Base-by-base conservation (phyloP, 2,113 vertebrate species). In the Megalops atlanticus region DNA sequence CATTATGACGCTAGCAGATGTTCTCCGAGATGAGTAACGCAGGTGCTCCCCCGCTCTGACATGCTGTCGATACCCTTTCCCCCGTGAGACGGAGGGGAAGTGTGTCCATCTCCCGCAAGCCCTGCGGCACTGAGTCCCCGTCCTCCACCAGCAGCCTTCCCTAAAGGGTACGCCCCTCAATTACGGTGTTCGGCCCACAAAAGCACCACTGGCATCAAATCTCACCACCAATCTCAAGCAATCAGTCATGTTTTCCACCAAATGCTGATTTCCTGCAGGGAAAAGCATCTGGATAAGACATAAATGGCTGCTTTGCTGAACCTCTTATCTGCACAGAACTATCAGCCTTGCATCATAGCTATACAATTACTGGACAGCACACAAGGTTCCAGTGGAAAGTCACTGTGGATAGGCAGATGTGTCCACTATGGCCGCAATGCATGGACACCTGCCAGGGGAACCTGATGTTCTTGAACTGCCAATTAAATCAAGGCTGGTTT, bases 1-100 rank as follows among this genome's bases (percentile, higher is more conserved):
- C 24, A 24, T 64, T 64, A 64, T 64, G 58, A 64, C 24, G n/a
- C 58, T 31, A 64, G 58, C 58, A 64, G 58, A 64, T 64, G 58
- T 64, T 64, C 58, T 24, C 7, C 24, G 58, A 31, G n/a, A 64
- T 27, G 49, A 18, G 21, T 24, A 64, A 64, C 58, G 31, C n/a
- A 54, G 49, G 49, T 64, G 58, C 58, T 64, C 11, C 58, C n/a
- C 14, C n/a, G n/a, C n/a, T 27, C 11, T 64, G 49, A 21, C 24
- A 54, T 21, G n/a, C 24, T 64, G 58, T 64, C n/a, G 58, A 64
- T 31, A 8, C 4, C 4, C 8, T 27, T 31, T 64, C 24, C n/a
- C 58, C 31, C 24, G 49, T n/a, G 58, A 31, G 58, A 64, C 24
- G 2, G 58, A 11, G 1, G 58, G 58, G 1, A 10, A 64, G 24